Base-by-base conservation (phyloP, 2,888 invertebrate genomes). In the Zhuqinia jingwanae region DNA sequence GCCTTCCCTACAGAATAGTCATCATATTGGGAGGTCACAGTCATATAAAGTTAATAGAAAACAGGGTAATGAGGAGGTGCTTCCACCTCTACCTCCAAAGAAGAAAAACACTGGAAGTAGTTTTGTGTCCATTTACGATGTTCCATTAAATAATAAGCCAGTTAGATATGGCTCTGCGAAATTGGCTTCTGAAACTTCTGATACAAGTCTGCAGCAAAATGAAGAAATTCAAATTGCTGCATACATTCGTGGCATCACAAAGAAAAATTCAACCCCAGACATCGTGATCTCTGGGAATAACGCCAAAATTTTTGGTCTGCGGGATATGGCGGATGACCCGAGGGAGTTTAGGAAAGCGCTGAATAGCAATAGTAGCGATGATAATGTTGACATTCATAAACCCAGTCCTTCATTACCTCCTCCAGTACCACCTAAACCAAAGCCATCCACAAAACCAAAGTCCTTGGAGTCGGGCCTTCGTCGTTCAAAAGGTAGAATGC, bases 241-340 rank as follows among this genome's bases (percentile, higher is more conserved):
- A n/a, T 88, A 65, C 47, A 53, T 88, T 1, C 25, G 88, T 25
- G 78, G 70, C 20, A 53, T 90, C 2, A 75, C 86, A 13, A 90
- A 90, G 79, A 90, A 90, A 78, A 89, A 90, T 82, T 90, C 90
- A 2, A 90, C 89, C 5, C 90, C 90, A 5, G 90, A 90, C 56
- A 88, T 90, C 11, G 78, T 88, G n/a, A 87, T 90, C 15, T 84
- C 87, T 2, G 85, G 85, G 36, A 85, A 60, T 30, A 63, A 45
- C 8, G 47, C 76, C 2, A 83, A 77, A 22, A 13, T 76, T 3
- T 77, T 77, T 73, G 47, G 56, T 1, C 50, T 73, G 22, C 30
- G 42, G 0, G 85, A 85, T 56, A 8, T 36, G 36, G 36, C 8
- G 8, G 27, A 45, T 15, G 85, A 79, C n/a, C 15, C 20, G 0